These are phyloP conservation scores for Varanus salvator DNA, from an alignment of 2,113 vertebrate genomes.

Conservation along the genomic window DNA sequence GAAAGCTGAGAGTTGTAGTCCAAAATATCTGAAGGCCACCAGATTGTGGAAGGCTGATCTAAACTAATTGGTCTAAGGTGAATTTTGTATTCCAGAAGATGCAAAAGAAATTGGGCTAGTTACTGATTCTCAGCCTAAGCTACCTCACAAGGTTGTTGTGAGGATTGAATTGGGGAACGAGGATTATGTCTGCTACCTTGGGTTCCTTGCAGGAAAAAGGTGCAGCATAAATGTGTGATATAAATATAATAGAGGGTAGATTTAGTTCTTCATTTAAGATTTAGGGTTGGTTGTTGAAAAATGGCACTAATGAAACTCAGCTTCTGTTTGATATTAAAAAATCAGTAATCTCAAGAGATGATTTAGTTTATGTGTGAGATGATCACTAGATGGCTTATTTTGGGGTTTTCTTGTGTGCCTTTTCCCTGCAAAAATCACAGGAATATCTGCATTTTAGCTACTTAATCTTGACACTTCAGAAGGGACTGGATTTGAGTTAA, in stretches of 20 bases:
- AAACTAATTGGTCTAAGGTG: neutral
- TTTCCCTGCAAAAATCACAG: neutral
- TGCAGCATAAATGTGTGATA: too few species aligned
- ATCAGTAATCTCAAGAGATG: neutral
- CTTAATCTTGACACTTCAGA: neutral
- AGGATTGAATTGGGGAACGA: too few species aligned
- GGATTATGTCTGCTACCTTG: too few species aligned
- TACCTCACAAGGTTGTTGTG: too few species aligned
- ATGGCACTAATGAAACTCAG: neutral
- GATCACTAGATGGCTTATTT: neutral
- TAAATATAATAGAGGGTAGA: too few species aligned
- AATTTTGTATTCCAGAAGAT: neutral
- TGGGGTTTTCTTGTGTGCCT: neutral
- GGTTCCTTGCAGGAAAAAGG: too few species aligned
- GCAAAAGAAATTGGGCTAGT: neutral
- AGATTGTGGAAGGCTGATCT: neutral
- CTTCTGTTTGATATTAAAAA: neutral
- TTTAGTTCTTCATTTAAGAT: neutral
- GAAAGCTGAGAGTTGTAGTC: neutral
- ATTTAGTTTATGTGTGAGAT: neutral
- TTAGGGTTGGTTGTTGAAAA: neutral
- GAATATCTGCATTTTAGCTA: neutral
- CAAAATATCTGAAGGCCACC: neutral
- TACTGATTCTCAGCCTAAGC: too few species aligned
- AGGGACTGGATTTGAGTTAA: constrained; percentile 9